phyloP scores from a whole-genome alignment of 1,140 invertebrate species.

The Archivesica marissinica region DNA sequence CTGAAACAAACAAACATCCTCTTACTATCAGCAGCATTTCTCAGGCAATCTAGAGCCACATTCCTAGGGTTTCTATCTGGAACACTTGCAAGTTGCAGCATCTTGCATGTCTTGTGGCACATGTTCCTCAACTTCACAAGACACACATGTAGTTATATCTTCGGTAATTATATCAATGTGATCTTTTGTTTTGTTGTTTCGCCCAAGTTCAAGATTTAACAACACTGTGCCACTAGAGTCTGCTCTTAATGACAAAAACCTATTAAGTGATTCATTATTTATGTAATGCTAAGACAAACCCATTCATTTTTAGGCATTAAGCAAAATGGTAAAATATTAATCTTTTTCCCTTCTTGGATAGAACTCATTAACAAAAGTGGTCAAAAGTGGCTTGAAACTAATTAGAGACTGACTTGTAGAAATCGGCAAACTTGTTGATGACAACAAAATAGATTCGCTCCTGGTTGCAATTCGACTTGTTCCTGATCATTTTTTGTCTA shows the following conservation, averaged over 20 bases:
- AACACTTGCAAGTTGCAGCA: no score
- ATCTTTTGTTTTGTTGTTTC: constrained; percentile 20
- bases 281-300: constrained; percentile 14
- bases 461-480: no score
- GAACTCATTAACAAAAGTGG: constrained; percentile 47
- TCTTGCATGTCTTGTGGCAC: no score
- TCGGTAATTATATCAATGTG: constrained; percentile 7
- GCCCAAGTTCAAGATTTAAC: background rate
- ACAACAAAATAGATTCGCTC: background rate
- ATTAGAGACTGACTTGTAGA: constrained; percentile 1
- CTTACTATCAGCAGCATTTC: no score
- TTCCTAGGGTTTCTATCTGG: no score
- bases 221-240: background rate
- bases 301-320: constrained; percentile 32
- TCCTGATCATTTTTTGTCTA: no score
- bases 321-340: constrained; percentile 57
- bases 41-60: no score
- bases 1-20: no score
- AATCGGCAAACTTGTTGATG: background rate
- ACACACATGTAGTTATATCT: no score
- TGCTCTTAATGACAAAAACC: constrained; percentile 43
- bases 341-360: constrained; percentile 22
- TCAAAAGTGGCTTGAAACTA: constrained; percentile 37
- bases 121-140: no score
- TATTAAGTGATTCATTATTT: constrained; percentile 63